A percentile compares a stretch with the other conserved stretches of the same genome.
phyloP scores from a whole-genome alignment of 1,140 invertebrate genomes.

The Philopotamus ludificatus region DNA sequence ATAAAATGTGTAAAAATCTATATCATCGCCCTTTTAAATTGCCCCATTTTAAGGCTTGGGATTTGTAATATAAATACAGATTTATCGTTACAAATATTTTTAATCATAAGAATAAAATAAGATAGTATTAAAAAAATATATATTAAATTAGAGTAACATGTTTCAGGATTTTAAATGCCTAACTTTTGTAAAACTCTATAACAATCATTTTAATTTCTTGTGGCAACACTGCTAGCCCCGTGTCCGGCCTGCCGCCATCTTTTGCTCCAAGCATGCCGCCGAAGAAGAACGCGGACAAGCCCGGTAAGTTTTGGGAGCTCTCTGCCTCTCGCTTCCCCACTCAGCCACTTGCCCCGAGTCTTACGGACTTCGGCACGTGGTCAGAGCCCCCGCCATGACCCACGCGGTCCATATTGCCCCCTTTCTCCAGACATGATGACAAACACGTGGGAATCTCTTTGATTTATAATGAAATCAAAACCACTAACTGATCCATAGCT shows the following conservation, averaged over 20 bases:
- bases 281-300: conserved; percentile 41
- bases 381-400: not conserved
- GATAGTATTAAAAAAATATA: too few relatives aligned
- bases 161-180: too few relatives aligned
- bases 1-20: too few relatives aligned
- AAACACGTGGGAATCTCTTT: conserved; percentile 54
- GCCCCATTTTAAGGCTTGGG: too few relatives aligned
- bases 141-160: too few relatives aligned
- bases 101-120: too few relatives aligned
- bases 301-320: conserved; percentile 22
- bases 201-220: too few relatives aligned
- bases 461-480: conserved; percentile 53
- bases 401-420: not conserved
- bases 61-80: too few relatives aligned
- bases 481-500: not conserved
- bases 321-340: not conserved
- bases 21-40: too few relatives aligned
- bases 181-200: too few relatives aligned
- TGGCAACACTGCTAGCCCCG: conserved; percentile 22
- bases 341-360: not conserved
- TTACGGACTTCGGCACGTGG: not conserved
- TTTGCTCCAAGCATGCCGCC: conserved; percentile 39
- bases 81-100: too few relatives aligned
- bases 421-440: conserved; percentile 22
- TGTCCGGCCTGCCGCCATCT: conserved; percentile 37